phyloP scores from a whole-genome alignment of 1,140 invertebrate species.

The Brachionus rubens region DNA sequence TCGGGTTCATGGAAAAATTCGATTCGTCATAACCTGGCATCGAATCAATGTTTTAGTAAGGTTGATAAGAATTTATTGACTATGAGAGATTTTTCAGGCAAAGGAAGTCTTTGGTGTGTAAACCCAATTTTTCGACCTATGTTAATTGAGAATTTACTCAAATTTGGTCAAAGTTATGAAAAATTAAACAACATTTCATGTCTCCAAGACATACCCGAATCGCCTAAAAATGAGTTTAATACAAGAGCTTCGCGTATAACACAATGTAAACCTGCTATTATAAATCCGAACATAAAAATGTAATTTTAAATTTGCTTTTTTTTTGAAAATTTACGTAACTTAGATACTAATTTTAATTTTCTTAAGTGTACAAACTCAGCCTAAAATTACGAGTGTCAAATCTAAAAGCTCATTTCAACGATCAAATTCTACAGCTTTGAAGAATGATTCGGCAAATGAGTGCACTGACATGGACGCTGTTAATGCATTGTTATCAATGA shows the following conservation, averaged over 20 bases:
- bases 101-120: slow-evolving; percentile 34
- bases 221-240: background rate
- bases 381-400: background rate
- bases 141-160: background rate
- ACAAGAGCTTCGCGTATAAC: background rate
- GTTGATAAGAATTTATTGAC: slow-evolving; percentile 36
- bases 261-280: slow-evolving; percentile 15
- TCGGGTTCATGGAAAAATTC: slow-evolving; percentile 42
- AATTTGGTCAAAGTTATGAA: background rate
- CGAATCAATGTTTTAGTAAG: slow-evolving; percentile 27
- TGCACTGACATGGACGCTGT: slow-evolving; percentile 28
- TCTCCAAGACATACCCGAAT: background rate
- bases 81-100: slow-evolving; percentile 40
- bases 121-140: slow-evolving; percentile 19
- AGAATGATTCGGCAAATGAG: background rate
- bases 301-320: background rate
- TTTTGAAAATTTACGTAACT: background rate
- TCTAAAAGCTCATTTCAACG: background rate
- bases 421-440: background rate
- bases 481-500: slow-evolving; percentile 37
- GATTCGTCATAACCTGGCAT: slow-evolving; percentile 2
- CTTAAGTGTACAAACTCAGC: background rate
- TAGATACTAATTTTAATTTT: slow-evolving; percentile 6
- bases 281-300: slow-evolving; percentile 31
- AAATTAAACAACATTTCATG: background rate